Percentiles rank a stretch among this genome's conserved stretches.
These are phyloP conservation scores for Theristicus caerulescens DNA, from an alignment of 2,113 vertebrate genomes.

Conservation along the genomic window DNA sequence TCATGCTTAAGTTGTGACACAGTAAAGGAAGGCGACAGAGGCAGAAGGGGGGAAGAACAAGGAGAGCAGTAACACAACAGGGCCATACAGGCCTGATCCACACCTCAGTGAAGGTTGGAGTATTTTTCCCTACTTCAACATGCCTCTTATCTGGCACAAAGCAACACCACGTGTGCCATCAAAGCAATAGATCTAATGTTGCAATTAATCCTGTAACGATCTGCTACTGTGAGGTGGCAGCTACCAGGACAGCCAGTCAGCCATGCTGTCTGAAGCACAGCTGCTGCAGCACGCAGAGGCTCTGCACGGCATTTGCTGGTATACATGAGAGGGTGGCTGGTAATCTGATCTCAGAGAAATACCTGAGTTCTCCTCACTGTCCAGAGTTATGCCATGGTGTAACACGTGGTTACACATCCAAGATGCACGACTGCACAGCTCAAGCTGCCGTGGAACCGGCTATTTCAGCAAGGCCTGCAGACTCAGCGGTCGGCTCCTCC, in stretches of 20 bases:
- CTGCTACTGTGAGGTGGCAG: background rate
- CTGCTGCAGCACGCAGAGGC: background rate
- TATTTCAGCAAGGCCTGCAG: background rate
- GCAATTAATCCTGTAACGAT: background rate
- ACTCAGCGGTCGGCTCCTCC: fast-evolving
- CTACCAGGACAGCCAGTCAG: background rate
- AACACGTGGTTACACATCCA: background rate
- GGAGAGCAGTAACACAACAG: background rate
- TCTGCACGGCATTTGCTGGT: background rate
- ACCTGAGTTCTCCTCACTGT: background rate
- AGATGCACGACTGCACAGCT: fast-evolving
- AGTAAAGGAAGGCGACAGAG: background rate
- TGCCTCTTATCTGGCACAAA: background rate
- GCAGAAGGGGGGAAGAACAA: background rate
- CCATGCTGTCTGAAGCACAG: background rate
- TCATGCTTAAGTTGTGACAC: background rate
- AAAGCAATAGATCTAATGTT: background rate
- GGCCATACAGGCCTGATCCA: background rate
- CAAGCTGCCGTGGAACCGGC: background rate
- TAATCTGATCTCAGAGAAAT: background rate
- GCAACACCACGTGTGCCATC: background rate
- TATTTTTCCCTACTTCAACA: background rate
- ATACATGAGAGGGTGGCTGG: background rate
- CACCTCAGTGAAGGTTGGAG: background rate
- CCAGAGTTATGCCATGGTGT: fast-evolving